Percentiles rank a stretch among this genome's conserved stretches.
Conservation (phyloP, 2,113 vertebrate species). For the Megaptera novaeangliae region DNA sequence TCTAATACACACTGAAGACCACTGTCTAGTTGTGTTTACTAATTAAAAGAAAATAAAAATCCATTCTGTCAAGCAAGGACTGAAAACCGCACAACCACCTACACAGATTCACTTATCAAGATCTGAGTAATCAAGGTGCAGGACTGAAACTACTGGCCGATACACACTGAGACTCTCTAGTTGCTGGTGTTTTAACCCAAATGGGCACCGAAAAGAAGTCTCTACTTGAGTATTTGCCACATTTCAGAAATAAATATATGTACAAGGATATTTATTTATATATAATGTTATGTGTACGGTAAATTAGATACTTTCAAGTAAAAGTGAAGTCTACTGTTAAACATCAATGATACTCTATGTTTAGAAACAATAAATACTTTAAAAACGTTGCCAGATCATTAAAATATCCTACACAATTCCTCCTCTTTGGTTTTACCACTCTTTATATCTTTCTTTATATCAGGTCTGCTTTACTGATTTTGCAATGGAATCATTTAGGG, state of each 20-base stretch:
- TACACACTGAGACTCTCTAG: background rate
- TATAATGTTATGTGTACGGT: background rate
- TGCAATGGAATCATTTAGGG: background rate
- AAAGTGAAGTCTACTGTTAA: background rate
- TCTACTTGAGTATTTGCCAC: background rate
- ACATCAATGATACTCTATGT: background rate
- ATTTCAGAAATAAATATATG: background rate
- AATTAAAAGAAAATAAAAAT: background rate
- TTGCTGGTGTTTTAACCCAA: background rate
- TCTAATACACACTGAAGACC: conserved; percentile 24
- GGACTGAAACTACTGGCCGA: background rate
- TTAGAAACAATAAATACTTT: background rate
- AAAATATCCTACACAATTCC: background rate
- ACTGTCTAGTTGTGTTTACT: conserved; percentile 50
- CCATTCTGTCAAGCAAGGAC: conserved; percentile 42
- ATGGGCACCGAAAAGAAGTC: background rate
- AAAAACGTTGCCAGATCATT: background rate
- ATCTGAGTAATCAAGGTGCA: conserved; percentile 2
- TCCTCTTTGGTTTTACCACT: background rate
- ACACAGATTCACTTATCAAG: conserved; percentile 54
- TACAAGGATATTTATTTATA: background rate
- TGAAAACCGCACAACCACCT: conserved; percentile 42
- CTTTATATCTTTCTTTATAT: background rate
- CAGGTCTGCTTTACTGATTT: background rate
- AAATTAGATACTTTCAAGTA: background rate